Base-by-base conservation (phyloP, 1,140 invertebrate species). In the Papilio xuthus region DNA sequence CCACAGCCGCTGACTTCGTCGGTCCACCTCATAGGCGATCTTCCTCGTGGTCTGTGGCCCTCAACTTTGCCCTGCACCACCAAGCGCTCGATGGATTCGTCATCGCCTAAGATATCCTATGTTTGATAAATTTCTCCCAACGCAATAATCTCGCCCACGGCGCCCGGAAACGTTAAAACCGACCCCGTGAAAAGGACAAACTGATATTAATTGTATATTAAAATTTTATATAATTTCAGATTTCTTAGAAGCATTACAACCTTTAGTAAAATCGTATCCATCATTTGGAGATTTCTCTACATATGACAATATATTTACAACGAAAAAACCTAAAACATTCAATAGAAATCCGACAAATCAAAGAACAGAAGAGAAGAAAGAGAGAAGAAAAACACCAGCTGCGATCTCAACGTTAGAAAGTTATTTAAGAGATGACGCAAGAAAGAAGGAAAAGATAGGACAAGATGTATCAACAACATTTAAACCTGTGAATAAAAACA, bases 211-310 rank as follows among this genome's bases (percentile, higher is more conserved):
- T 37, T 63, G 32, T 44, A 2, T 74, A 74, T 79, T 77, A 72
- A 56, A 18, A 26, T 77, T 37, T 6, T 6, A 70, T 78, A 72
- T 20, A 18, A 50, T 90, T 87, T n/a, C 88, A 92, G 90, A 92
- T 81, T 78, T 90, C 53, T 82, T 88, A 63, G 82, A 87, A 80
- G 87, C 85, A 0, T 73, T 90, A 8, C 88, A 89, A 56, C 87
- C 86, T 0, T n/a, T 84, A 1, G 44, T 85, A 10, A 84, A 86
- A 50, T 79, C 81, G 0, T 70, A 78, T 47, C 71, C 83, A 13
- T n/a, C 73, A 20, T 77, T 84, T 76, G 37, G 81, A 44, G 26
- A 81, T n/a, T 13, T 42, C 20, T 32, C 70, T 37, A 63, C 60
- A 71, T 37, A 81, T 70, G 69, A 79, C 10, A 80, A 18, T 10